Evolutionary conservation across 2,797 vertebrate genomes (phyloP).

Genomic region (Acomys russatus): DNA sequence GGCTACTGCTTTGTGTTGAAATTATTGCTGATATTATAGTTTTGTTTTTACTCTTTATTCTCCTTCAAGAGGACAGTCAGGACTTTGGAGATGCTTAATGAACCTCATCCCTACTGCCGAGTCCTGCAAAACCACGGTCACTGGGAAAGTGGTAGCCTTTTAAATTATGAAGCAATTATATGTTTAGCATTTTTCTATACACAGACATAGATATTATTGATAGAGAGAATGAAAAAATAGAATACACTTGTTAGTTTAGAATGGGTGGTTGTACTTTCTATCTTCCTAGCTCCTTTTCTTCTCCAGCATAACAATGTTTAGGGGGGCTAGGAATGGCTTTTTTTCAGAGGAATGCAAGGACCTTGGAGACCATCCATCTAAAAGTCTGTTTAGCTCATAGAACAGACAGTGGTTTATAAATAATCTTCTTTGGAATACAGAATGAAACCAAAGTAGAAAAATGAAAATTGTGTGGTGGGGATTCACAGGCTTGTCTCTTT

Average conservation of each 20-base stretch:
- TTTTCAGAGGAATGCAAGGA: background rate
- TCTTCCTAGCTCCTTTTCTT: background rate
- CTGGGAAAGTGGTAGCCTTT: background rate
- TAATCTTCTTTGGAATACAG: background rate
- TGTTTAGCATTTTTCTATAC: background rate
- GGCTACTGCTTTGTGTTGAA: background rate
- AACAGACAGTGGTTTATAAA: background rate
- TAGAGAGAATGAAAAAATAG: background rate
- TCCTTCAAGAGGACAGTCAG: constrained; percentile 7
- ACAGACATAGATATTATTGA: background rate
- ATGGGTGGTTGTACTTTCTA: background rate
- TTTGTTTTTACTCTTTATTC: constrained; percentile 54
- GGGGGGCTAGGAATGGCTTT: background rate
- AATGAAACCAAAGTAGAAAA: background rate
- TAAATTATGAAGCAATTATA: background rate
- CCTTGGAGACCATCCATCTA: constrained; percentile 1
- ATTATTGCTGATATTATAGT: background rate
- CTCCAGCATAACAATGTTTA: background rate
- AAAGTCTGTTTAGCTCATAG: background rate
- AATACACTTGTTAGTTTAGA: background rate
- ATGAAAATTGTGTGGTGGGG: background rate
- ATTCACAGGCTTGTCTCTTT: background rate
- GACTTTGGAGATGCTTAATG: background rate
- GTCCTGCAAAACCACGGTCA: background rate
- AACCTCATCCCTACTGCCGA: background rate